phyloP scores from a whole-genome alignment of 2,888 invertebrate species.

The Liposcelis brunnea region DNA sequence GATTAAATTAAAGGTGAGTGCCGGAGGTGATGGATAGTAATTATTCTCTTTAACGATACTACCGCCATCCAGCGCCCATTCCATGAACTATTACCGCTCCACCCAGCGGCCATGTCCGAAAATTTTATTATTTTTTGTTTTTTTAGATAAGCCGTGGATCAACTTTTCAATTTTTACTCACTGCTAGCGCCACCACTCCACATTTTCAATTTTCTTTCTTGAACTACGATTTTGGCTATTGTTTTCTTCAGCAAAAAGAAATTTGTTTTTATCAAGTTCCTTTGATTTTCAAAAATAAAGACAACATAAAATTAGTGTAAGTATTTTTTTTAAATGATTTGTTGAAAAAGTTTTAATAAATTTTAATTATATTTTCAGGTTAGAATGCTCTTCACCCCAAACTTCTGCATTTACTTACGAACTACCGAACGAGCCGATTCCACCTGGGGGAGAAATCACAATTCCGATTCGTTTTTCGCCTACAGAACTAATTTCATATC shows the following conservation, averaged over 20 bases:
- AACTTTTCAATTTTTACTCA: conserved; percentile 37
- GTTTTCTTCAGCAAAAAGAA: conserved; percentile 37
- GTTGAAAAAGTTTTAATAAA: too few species aligned
- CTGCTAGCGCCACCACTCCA: conserved; percentile 38
- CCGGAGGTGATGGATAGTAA: too few species aligned
- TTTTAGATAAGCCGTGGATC: conserved; percentile 48
- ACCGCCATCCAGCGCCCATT: too few species aligned
- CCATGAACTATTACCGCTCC: too few species aligned
- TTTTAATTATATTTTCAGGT: conserved; percentile 23
- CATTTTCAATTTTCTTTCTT: conserved; percentile 42
- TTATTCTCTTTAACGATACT: too few species aligned
- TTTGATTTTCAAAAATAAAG: conserved; percentile 26
- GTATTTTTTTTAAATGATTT: conserved; percentile 11
- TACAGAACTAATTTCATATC: conserved; percentile 31
- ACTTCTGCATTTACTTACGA: conserved; percentile 34
- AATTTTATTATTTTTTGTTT: too few species aligned
- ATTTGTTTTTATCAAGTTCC: conserved; percentile 28
- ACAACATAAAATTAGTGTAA: conserved; percentile 23
- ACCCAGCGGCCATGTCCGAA: too few species aligned
- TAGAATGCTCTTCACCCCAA: conserved; percentile 33
- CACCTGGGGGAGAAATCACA: conserved; percentile 27
- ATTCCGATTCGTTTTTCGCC: conserved; percentile 39
- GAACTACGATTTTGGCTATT: conserved; percentile 46
- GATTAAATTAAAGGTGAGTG: conserved; percentile 18
- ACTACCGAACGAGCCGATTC: conserved; percentile 27